These are phyloP conservation scores for Charadrius vociferus DNA, from an alignment of 2,113 vertebrate species.

Conservation along the genomic window DNA sequence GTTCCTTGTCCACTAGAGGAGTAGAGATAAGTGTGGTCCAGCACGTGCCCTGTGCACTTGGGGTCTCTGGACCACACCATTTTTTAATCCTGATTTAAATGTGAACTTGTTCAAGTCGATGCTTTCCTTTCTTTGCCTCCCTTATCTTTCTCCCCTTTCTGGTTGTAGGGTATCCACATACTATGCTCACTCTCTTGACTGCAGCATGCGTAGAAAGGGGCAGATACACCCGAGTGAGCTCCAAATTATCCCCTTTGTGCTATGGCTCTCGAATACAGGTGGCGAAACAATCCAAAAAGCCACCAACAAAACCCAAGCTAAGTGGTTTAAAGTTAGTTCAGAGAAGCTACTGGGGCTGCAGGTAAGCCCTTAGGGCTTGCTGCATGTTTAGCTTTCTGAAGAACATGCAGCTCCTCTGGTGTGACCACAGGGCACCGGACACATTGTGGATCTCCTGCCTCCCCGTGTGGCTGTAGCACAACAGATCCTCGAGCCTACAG, in stretches of 20 bases:
- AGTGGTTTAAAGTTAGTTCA: neutral
- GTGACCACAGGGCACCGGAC: neutral
- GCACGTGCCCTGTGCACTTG: neutral
- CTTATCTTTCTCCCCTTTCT: neutral
- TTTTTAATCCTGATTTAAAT: neutral
- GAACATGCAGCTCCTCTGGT: rapidly evolving
- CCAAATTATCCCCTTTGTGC: neutral
- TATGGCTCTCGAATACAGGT: neutral
- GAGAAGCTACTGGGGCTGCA: rapidly evolving
- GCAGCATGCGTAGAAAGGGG: neutral
- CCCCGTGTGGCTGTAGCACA: neutral
- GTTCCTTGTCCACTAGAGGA: neutral
- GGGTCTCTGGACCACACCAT: neutral
- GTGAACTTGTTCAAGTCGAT: neutral
- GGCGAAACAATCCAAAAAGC: neutral
- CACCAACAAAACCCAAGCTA: neutral
- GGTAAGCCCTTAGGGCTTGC: neutral
- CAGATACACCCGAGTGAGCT: neutral
- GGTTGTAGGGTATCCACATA: neutral
- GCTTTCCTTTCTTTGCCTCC: neutral
- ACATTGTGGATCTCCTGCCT: neutral
- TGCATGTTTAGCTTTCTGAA: neutral
- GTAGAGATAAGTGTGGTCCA: rapidly evolving
- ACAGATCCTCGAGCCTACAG: neutral
- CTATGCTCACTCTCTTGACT: neutral